Evolutionary conservation across 2,888 invertebrate genomes (phyloP), one percentile per base, ranked within the genome.

Genomic region (Papilio demoleus): DNA sequence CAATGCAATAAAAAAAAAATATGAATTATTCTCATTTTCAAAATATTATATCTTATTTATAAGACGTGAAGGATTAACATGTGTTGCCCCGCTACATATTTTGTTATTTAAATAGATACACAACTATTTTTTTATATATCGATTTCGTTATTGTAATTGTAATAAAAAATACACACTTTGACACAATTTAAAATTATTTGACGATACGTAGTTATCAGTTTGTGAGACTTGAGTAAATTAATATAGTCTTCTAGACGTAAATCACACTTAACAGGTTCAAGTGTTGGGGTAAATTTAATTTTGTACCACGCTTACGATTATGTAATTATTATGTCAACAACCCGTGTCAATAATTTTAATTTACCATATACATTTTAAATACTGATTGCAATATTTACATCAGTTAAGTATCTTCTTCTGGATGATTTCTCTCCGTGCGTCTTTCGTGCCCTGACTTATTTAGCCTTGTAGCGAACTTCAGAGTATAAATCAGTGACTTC

Each of bases 241-340:
- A 59, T 38, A 59, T 59, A 38, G 38, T 59, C 38, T 59, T 38
- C 38, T 59, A 59, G 59, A 59, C 38, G 22, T 22, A 59, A 59
- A 38, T 38, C 36, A 3, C 38, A 59, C 59, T 59, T 22, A 59
- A 59, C 59, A 38, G 19, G 59, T 38, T 38, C 22, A 59, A 59
- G 59, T 38, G 58, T 34, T 36, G 38, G 59, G 19, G 59, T 14
- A 38, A 59, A 59, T 59, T 59, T 59, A 38, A 59, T 59, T 59
- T 59, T 59, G 59, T 22, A 59, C 59, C 38, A 38, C 38, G 59
- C 59, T 59, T 38, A 59, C 36, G 19, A 59, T 38, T 22, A 22
- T 38, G 59, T 38, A 38, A 59, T 59, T 38, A 59, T 59, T 59
- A 8, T 59, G 59, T 59, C 36, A 59, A 38, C 38, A 38, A 59